These are phyloP conservation scores for Iphiclides podalirius DNA, from an alignment of 2,888 invertebrate genomes.

Conservation along the genomic window DNA sequence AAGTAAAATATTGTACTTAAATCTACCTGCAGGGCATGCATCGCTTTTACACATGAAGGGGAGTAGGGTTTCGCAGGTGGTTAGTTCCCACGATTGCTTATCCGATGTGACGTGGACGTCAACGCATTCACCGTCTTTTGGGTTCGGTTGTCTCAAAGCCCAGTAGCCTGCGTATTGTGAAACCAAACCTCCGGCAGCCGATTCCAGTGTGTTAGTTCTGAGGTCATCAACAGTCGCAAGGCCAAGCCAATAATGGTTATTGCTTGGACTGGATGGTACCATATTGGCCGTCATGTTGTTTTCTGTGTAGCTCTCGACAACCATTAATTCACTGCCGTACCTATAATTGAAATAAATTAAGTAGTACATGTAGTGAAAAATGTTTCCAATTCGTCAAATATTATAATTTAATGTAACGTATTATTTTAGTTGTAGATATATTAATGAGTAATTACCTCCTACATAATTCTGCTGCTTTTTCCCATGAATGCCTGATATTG, in stretches of 20 bases:
- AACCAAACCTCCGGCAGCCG: constrained; percentile 92
- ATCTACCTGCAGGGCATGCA: constrained; percentile 91
- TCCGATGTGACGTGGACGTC: constrained; percentile 86
- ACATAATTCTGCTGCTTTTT: constrained; percentile 96
- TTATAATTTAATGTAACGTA: no score
- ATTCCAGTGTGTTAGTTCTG: constrained; percentile 95
- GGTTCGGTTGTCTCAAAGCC: constrained; percentile 93
- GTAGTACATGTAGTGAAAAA: no score
- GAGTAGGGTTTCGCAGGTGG: constrained; percentile 95
- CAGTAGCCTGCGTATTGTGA: constrained; percentile 97
- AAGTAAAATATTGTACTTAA: constrained; percentile 25
- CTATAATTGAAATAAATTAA: constrained; percentile 69
- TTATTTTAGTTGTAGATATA: no score
- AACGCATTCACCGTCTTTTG: constrained; percentile 94
- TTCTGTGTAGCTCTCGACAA: constrained; percentile 93
- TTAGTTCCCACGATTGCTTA: constrained; percentile 94
- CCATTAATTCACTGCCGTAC: constrained; percentile 96
- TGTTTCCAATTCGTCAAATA: no score
- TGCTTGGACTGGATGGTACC: constrained; percentile 84
- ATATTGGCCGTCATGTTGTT: constrained; percentile 94
- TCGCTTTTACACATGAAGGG: constrained; percentile 96
- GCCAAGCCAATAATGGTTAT: constrained; percentile 93
- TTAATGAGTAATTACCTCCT: constrained; percentile 92
- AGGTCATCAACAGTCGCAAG: constrained; percentile 94
- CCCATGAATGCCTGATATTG: constrained; percentile 97